Conservation (phyloP, 2,113 vertebrate species). For the Ancistrus triradiatus region DNA sequence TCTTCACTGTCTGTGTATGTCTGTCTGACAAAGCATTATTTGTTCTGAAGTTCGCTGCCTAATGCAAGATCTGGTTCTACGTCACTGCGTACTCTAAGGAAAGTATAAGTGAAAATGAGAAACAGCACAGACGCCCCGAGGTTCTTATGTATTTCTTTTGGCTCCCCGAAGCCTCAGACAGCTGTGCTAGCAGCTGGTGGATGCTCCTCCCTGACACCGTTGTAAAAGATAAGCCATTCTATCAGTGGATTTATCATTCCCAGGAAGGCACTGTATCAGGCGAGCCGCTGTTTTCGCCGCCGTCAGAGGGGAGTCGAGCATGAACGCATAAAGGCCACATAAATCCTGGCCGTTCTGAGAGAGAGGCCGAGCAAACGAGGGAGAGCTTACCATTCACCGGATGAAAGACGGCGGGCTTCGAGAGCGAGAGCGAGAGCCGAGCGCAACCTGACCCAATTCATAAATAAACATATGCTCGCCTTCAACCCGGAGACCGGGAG, state of each 20-base stretch:
- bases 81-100: neutral
- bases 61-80: no score
- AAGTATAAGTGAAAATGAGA: neutral
- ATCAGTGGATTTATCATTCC: slow-evolving; percentile 64
- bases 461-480: slow-evolving; percentile 38
- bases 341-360: slow-evolving; percentile 47
- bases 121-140: neutral
- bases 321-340: slow-evolving; percentile 57
- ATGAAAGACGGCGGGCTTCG: slow-evolving; percentile 27
- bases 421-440: neutral
- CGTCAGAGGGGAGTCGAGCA: slow-evolving; percentile 59
- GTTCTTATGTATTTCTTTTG: slow-evolving; percentile 35
- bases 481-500: neutral
- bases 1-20: no score
- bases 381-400: slow-evolving; percentile 20
- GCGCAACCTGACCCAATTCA: slow-evolving; percentile 32
- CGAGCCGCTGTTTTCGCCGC: slow-evolving; percentile 54
- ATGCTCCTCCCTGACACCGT: slow-evolving; percentile 54
- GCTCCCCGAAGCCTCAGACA: slow-evolving; percentile 32
- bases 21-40: no score
- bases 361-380: neutral
- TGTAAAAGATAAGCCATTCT: slow-evolving; percentile 63
- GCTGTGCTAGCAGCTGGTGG: slow-evolving; percentile 55
- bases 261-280: slow-evolving; percentile 55
- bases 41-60: no score